These are phyloP conservation scores for Spea bombifrons DNA, from an alignment of 2,113 vertebrate genomes.

Conservation along the genomic window DNA sequence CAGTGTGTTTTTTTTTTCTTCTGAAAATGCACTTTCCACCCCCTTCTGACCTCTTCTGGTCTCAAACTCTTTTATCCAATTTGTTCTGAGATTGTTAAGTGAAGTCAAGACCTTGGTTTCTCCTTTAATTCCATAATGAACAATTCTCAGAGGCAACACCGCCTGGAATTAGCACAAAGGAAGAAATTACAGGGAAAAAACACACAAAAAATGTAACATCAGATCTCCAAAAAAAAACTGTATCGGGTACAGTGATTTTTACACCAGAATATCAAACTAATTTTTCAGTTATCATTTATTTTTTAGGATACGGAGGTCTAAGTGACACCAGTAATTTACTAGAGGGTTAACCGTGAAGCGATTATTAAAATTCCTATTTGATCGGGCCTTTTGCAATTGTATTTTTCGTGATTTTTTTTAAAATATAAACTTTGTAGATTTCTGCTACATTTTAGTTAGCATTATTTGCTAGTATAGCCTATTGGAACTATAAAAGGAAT, in stretches of 20 bases:
- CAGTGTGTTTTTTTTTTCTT: slow-evolving; percentile 46
- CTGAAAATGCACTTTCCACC: slow-evolving; percentile 13
- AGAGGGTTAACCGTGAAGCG: too few relatives aligned
- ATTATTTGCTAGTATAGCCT: too few relatives aligned
- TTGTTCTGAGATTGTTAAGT: slow-evolving; percentile 56
- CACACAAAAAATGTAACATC: background rate
- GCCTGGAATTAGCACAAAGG: slow-evolving; percentile 45
- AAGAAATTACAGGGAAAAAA: slow-evolving; percentile 9
- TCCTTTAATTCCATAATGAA: slow-evolving; percentile 54
- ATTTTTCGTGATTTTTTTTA: too few relatives aligned
- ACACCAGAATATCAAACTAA: too few relatives aligned
- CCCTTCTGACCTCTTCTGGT: slow-evolving; percentile 45
- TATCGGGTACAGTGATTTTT: background rate
- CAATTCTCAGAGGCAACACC: slow-evolving; percentile 51
- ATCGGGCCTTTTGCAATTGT: too few relatives aligned
- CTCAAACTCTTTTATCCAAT: slow-evolving; percentile 57
- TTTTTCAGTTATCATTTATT: too few relatives aligned
- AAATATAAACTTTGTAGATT: background rate
- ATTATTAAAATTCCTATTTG: too few relatives aligned
- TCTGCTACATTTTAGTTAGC: background rate
- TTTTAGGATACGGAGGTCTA: too few relatives aligned
- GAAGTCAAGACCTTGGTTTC: slow-evolving; percentile 54
- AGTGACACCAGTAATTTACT: too few relatives aligned
- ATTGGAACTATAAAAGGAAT: too few relatives aligned
- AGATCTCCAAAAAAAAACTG: slow-evolving; percentile 22